A percentile compares a stretch with the other conserved stretches of the same genome.
phyloP scores from a whole-genome alignment of 1,140 invertebrate genomes.

The Microplitis mediator region DNA sequence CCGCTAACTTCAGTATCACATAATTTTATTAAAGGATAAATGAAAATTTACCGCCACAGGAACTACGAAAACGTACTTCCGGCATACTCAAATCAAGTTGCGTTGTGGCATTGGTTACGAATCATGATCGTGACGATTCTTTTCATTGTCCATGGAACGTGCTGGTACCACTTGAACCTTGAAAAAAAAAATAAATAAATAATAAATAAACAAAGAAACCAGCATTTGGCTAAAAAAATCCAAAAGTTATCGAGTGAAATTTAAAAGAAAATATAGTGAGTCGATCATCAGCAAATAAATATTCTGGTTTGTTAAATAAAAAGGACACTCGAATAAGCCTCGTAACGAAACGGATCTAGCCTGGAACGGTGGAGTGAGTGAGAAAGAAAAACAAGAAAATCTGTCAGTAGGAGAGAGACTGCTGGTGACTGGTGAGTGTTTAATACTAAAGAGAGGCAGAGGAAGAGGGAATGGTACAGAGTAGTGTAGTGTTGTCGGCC shows the following conservation, averaged over 20 bases:
- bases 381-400: slow-evolving; percentile 4
- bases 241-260: neutral
- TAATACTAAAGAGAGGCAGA: neutral
- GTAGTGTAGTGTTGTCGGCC: slow-evolving; percentile 24
- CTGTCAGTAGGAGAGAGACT: slow-evolving; percentile 6
- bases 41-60: slow-evolving; percentile 15
- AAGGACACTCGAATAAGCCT: neutral
- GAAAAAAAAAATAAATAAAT: neutral
- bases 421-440: neutral
- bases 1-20: no score
- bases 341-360: neutral
- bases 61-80: slow-evolving; percentile 7
- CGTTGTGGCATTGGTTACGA: slow-evolving; percentile 13
- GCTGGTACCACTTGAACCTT: slow-evolving; percentile 18
- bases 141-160: slow-evolving; percentile 20
- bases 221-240: neutral
- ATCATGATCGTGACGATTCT: neutral
- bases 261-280: neutral
- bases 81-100: neutral
- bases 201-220: neutral
- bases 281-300: neutral
- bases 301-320: neutral
- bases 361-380: slow-evolving; percentile 3
- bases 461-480: slow-evolving; percentile 16
- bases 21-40: neutral